Percentiles rank a stretch among this genome's conserved stretches.
Conservation (phyloP, 2,113 vertebrate species). For the Castor canadensis region DNA sequence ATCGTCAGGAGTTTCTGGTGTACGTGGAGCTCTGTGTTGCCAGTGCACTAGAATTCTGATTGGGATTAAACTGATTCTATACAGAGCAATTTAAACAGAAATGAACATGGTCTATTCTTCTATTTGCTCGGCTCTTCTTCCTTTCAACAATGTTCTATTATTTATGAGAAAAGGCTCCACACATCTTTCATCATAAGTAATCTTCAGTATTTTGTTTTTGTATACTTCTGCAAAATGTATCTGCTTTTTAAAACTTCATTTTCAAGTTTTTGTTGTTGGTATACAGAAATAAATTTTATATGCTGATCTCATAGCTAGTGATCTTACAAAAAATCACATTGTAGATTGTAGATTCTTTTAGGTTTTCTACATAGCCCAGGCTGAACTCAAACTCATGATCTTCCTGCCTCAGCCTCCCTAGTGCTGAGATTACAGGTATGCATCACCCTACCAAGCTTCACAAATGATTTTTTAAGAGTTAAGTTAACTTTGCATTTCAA, state of each 20-base stretch:
- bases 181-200: background rate
- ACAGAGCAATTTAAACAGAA: background rate
- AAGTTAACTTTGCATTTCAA: background rate
- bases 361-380: background rate
- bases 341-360: background rate
- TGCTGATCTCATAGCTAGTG: background rate
- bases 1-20: background rate
- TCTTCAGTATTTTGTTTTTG: background rate
- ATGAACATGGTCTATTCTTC: background rate
- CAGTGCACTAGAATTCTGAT: background rate
- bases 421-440: too few relatives aligned
- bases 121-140: background rate
- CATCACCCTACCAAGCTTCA: too few relatives aligned
- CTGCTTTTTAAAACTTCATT: background rate
- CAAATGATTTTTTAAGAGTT: conserved; percentile 13
- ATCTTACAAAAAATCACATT: background rate
- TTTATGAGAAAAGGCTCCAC: background rate
- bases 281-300: background rate
- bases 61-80: background rate
- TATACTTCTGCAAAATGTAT: background rate
- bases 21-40: background rate
- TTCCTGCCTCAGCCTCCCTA: too few relatives aligned
- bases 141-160: background rate
- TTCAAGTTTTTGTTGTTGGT: background rate
- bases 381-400: too few relatives aligned